phyloP scores from a whole-genome alignment of 2,797 vertebrate genomes.

The Siniperca undulata region DNA sequence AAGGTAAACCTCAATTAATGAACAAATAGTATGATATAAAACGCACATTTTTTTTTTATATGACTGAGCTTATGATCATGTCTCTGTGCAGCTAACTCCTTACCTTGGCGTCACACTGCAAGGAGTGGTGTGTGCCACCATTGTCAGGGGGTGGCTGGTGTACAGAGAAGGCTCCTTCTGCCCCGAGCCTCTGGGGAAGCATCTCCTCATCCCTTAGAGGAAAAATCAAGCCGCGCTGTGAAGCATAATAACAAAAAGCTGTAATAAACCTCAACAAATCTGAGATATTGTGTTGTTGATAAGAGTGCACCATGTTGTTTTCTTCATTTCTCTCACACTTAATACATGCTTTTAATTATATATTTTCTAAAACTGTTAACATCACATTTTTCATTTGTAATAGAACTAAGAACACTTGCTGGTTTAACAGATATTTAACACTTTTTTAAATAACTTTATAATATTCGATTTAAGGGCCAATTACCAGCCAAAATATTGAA shows the following conservation, averaged over 20 bases:
- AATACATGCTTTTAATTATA: background rate
- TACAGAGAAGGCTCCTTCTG: slow-evolving; percentile 86
- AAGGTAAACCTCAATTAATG: slow-evolving; percentile 78
- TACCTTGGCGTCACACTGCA: slow-evolving; percentile 84
- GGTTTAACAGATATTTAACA: background rate
- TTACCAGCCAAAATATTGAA: background rate
- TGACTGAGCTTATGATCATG: background rate
- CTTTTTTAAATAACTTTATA: background rate
- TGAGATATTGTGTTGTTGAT: background rate
- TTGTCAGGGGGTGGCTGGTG: slow-evolving; percentile 86
- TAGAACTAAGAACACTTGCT: background rate
- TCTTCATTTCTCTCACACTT: background rate
- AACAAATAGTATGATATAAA: background rate
- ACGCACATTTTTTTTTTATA: background rate
- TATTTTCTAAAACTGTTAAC: background rate
- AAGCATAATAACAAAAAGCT: slow-evolving; percentile 31
- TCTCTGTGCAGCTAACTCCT: slow-evolving; percentile 83
- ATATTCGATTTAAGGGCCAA: background rate
- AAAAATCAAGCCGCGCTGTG: slow-evolving; percentile 52
- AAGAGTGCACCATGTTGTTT: background rate
- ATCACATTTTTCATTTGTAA: background rate
- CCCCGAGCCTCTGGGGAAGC: slow-evolving; percentile 82
- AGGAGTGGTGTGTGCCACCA: slow-evolving; percentile 83
- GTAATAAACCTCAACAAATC: slow-evolving; percentile 14
- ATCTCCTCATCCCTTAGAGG: slow-evolving; percentile 76